A percentile compares a stretch with the other conserved stretches of the same genome.
Evolutionary conservation across 2,113 vertebrate species (phyloP).

Genomic region (Cyanocitta stelleri): DNA sequence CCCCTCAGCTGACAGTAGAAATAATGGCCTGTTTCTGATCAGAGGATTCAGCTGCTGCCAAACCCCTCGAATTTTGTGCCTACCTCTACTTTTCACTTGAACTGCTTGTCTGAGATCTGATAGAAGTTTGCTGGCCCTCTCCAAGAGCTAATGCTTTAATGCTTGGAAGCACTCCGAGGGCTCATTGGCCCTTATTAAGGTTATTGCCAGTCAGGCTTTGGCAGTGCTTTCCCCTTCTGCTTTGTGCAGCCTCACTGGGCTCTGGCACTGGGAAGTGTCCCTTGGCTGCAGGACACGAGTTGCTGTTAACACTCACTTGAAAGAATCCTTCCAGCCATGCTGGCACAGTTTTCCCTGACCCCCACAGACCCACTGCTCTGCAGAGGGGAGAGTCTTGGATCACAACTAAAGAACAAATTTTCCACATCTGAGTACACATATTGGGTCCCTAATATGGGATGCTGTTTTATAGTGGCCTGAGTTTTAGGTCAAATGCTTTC

Average conservation of each 20-base stretch:
- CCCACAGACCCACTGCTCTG: background rate
- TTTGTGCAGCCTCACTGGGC: background rate
- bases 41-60: slow-evolving; percentile 38
- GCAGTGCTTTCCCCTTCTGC: background rate
- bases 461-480: background rate
- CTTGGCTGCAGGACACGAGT: background rate
- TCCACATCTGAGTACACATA: background rate
- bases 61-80: background rate
- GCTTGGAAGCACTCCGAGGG: background rate
- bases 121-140: background rate
- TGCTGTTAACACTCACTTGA: background rate
- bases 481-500: slow-evolving; percentile 18
- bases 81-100: background rate
- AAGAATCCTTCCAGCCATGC: background rate
- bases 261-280: background rate
- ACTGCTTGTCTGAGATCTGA: background rate
- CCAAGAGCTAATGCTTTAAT: background rate
- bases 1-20: background rate
- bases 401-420: background rate
- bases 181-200: background rate
- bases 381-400: background rate
- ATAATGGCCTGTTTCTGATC: slow-evolving; percentile 5
- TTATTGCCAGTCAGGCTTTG: slow-evolving; percentile 28
- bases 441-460: background rate
- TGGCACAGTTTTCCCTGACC: background rate